Base-by-base conservation (phyloP, 2,113 vertebrate genomes). In the Limanda limanda region DNA sequence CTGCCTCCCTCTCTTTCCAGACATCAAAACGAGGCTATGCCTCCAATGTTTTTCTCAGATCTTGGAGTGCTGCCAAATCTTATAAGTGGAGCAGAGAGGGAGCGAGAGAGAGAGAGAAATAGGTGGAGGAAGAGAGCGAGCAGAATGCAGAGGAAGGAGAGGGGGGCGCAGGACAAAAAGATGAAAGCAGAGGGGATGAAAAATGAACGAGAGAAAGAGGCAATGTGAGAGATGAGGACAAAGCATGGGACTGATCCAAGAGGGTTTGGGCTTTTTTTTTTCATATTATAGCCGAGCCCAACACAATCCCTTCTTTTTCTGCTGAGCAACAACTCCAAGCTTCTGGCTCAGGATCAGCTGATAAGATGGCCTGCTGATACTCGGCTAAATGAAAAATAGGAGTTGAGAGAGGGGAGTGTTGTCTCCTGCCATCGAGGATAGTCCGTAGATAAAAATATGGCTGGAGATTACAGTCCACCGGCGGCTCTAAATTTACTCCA, bases 51-150 rank as follows among this genome's bases (percentile, higher is more conserved):
- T 82, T 92, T 90, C 90, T 94, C 61, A 87, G 92, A 90, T 92
- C 92, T 93, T 96, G 95, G 94, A 92, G 89, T 91, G 83, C 94
- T 94, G 96, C 96, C 96, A 96, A 94, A 89, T 89, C 91, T 74
- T 89, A 89, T 88, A 93, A 92, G 91, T 94, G 90, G 93, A 92
- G 88, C 89, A 92, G 84, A 76, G 81, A 89, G 88, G 84, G 89
- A 64, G 31, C 25, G 25, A 31, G 31, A 31, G 81, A 84, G 79
- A 79, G 70, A 58, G 64, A 78, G 82, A 47, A n/a, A n/a, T n/a
- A n/a, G 64, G 74, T 24, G 73, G 63, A 52, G 40, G 48, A 75
- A 83, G 81, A 82, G 84, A 87, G 81, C 10, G 88, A 91, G 82
- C 63, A 79, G 77, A 84, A 89, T 84, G 83, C 83, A 86, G 88